phyloP scores from a whole-genome alignment of 37 sponge, comb jelly and placozoan genomes.

The Crambe crambe region DNA sequence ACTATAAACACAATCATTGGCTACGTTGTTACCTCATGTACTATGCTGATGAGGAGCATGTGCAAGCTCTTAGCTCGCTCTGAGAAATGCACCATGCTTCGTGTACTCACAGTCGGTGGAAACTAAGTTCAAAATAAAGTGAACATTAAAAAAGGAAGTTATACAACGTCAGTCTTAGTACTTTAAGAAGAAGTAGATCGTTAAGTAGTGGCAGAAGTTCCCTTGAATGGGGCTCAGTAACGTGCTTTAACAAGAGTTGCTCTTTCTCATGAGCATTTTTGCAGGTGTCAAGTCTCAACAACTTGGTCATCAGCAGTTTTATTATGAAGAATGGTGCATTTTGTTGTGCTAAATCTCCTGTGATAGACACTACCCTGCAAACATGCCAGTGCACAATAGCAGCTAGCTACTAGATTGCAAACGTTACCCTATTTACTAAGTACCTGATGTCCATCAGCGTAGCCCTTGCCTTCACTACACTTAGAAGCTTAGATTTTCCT shows the following conservation, averaged over 20 bases:
- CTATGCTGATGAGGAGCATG: slow-evolving; percentile 66
- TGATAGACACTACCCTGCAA: slow-evolving; percentile 81
- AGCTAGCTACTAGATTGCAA: not conserved
- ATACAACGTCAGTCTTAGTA: not conserved
- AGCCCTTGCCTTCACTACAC: slow-evolving; percentile 76
- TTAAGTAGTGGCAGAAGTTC: slow-evolving; percentile 77
- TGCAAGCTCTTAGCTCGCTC: slow-evolving; percentile 48
- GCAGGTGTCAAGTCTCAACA: slow-evolving; percentile 72
- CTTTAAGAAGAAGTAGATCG: slow-evolving; percentile 76
- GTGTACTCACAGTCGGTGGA: slow-evolving; percentile 64
- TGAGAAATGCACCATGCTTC: slow-evolving; percentile 39
- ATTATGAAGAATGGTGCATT: slow-evolving; percentile 85
- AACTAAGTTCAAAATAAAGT: slow-evolving; percentile 60
- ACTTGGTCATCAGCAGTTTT: slow-evolving; percentile 77
- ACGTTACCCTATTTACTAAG: not conserved
- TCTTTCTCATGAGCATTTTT: slow-evolving; percentile 72
- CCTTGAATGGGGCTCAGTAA: slow-evolving; percentile 52
- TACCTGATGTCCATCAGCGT: slow-evolving; percentile 65
- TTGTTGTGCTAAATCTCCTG: slow-evolving; percentile 78
- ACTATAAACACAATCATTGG: not conserved
- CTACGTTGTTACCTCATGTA: slow-evolving; percentile 56
- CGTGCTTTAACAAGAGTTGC: slow-evolving; percentile 58
- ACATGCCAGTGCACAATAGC: not conserved
- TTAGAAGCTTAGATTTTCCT: slow-evolving; percentile 82
- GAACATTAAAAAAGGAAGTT: no score